phyloP scores from a whole-genome alignment of 2,797 vertebrate genomes.

The Gobionotothen gibberifrons region DNA sequence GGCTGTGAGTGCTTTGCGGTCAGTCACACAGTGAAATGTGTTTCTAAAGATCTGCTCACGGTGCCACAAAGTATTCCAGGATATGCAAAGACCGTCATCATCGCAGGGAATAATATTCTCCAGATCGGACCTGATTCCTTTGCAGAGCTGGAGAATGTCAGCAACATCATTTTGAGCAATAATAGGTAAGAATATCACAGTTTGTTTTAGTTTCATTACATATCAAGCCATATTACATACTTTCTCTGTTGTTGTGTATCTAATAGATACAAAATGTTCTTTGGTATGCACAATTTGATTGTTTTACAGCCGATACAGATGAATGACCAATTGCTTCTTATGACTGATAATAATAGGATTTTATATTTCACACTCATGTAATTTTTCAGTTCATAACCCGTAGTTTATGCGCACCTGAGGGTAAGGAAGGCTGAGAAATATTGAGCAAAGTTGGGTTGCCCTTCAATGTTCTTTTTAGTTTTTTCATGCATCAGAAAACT shows the following conservation, averaged over 20 bases:
- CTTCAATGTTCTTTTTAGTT: too few species aligned
- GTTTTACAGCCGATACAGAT: too few species aligned
- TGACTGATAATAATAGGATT: too few species aligned
- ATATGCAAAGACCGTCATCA: slow-evolving; percentile 75
- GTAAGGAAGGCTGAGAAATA: too few species aligned
- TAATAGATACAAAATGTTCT: slow-evolving; percentile 45
- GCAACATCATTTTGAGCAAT: slow-evolving; percentile 82
- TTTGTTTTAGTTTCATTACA: slow-evolving; percentile 26
- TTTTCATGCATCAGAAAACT: too few species aligned
- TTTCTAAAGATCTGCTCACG: slow-evolving; percentile 72
- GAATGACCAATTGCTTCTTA: too few species aligned
- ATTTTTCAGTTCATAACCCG: too few species aligned
- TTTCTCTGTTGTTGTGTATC: slow-evolving; percentile 20
- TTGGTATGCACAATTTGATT: neutral
- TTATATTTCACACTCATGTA: too few species aligned
- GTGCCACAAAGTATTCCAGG: slow-evolving; percentile 79
- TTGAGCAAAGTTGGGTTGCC: too few species aligned
- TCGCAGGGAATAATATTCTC: slow-evolving; percentile 81
- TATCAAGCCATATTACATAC: slow-evolving; percentile 25
- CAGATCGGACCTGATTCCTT: slow-evolving; percentile 77
- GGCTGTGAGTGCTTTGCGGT: slow-evolving; percentile 82
- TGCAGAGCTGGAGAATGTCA: slow-evolving; percentile 78
- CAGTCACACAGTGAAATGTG: slow-evolving; percentile 80
- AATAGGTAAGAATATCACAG: slow-evolving; percentile 81
- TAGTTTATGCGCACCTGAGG: too few species aligned